These are phyloP conservation scores for Anguilla japonica DNA, from an alignment of 2,113 vertebrate species.

Conservation along the genomic window DNA sequence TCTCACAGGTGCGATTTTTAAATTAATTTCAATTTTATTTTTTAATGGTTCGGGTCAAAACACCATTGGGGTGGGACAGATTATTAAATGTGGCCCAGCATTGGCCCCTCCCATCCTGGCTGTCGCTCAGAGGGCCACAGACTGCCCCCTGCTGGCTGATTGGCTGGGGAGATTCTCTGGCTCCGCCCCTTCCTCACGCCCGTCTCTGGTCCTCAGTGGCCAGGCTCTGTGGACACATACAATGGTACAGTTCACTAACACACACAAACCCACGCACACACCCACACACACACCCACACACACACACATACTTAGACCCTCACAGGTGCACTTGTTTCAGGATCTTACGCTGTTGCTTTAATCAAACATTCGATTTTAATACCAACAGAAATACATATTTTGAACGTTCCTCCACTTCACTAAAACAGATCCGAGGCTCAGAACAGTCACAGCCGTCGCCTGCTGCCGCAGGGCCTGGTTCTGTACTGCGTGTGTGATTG, in stretches of 20 bases:
- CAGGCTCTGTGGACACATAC: constrained; percentile 51
- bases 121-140: background rate
- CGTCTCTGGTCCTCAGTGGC: constrained; percentile 40
- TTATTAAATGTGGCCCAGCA: constrained; percentile 51
- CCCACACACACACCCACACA: constrained; percentile 3
- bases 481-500: background rate
- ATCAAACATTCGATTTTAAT: background rate
- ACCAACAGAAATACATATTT: background rate
- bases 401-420: too few relatives aligned
- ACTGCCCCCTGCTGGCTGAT: background rate
- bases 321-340: background rate
- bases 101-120: constrained; percentile 20
- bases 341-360: background rate
- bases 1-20: background rate
- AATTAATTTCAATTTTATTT: background rate
- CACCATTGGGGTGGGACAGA: constrained; percentile 50
- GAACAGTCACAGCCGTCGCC: background rate
- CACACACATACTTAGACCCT: background rate
- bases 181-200: background rate
- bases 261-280: background rate
- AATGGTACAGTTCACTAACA: background rate
- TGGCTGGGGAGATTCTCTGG: background rate
- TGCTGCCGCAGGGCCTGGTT: background rate
- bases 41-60: constrained; percentile 53
- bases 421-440: background rate